phyloP scores from a whole-genome alignment of 2,888 invertebrate species.

The Aphidius colemani region DNA sequence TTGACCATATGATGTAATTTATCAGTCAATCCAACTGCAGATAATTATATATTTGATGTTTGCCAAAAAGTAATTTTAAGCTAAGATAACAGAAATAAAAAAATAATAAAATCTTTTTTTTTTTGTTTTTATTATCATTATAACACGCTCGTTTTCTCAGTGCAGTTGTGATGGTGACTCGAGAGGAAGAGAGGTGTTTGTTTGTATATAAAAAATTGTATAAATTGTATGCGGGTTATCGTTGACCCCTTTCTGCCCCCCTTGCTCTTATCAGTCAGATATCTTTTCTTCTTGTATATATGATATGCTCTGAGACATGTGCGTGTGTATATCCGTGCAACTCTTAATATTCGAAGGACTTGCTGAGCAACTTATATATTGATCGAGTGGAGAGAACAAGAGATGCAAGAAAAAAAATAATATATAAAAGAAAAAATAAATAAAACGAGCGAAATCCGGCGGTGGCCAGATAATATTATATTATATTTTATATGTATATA shows the following conservation, averaged over 20 bases:
- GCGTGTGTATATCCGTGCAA: not conserved
- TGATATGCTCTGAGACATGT: not conserved
- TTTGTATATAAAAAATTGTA: slow-evolving; percentile 1
- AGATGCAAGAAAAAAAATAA: not conserved
- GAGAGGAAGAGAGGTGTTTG: no score
- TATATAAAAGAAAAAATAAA: not conserved
- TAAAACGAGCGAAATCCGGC: not conserved
- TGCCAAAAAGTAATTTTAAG: no score
- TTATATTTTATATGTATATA: slow-evolving; percentile 1
- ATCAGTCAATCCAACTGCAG: no score
- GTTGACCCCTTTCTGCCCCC: not conserved
- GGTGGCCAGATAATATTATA: not conserved
- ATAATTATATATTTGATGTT: no score
- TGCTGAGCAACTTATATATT: not conserved
- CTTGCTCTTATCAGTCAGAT: slow-evolving; percentile 10
- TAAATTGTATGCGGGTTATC: slow-evolving; percentile 24
- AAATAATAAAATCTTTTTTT: no score
- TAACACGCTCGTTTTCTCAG: not conserved
- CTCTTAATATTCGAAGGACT: slow-evolving; percentile 6
- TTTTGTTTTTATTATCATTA: no score
- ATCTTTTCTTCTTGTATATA: slow-evolving; percentile 11
- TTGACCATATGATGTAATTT: no score
- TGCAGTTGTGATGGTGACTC: not conserved
- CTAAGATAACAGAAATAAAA: no score
- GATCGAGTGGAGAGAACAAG: not conserved